Base-by-base conservation (phyloP, 2,888 invertebrate genomes). In the Lochmaea crataegi region DNA sequence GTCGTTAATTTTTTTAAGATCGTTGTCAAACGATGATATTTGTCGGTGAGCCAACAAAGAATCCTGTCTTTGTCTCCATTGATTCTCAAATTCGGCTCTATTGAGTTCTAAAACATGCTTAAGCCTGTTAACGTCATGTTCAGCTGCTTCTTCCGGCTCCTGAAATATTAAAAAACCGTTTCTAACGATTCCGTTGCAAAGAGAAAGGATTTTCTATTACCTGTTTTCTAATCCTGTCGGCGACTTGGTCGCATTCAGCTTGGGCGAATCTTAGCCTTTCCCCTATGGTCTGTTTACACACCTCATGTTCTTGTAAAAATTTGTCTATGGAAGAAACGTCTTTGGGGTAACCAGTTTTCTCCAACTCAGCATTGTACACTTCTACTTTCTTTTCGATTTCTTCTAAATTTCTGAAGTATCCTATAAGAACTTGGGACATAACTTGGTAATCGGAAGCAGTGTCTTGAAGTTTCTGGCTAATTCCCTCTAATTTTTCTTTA, bases 361-460 rank as follows among this genome's bases (percentile, higher is more conserved):
- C 83, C 67, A 86, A 82, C 73, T 89, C 87, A 60, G 84, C 83
- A 82, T 92, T 91, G 75, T 90, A 88, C 63, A 87, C 87, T 76
- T 90, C 90, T 76, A 92, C 90, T 77, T 89, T 89, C 76, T 89
- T 89, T 76, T 92, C 92, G 78, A 93, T 84, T 85, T 92, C 88
- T 51, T 87, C 86, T 72, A 94, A 86, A 82, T 91, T 92, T 79
- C 91, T 91, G 85, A 94, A 92, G 86, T 94, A 93, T 65, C 90
- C 89, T 75, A 93, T 89, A 65, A 94, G 87, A 87, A 92, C 91
- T 83, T 93, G 92, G 65, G 93, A 84, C 65, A 95, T 86, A 22
- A 90, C 89, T 83, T 92, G 91, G 83, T 94, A 95, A 80, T 94
- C 92, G 14, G 91, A 90, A 58, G 92, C 89, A 71, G 93, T 90